A percentile compares a stretch with the other conserved stretches of the same genome.
phyloP scores from a whole-genome alignment of 2,113 vertebrate genomes.

The Charadrius vociferus region DNA sequence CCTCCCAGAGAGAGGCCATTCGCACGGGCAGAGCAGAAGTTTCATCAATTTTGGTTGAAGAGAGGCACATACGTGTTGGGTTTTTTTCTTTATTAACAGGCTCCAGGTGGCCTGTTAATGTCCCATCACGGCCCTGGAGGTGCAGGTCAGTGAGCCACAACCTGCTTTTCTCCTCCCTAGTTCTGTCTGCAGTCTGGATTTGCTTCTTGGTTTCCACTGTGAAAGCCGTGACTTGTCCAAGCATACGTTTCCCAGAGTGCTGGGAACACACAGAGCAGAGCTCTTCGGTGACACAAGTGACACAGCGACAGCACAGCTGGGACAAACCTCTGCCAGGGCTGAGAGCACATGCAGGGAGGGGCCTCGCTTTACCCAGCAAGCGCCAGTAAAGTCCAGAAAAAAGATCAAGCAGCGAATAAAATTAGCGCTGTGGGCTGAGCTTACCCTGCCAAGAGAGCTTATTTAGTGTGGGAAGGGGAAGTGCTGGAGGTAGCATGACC shows the following conservation, averaged over 20 bases:
- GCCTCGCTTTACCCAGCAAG: not conserved
- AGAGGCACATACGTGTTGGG: not conserved
- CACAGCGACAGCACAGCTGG: not conserved
- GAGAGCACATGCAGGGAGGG: not conserved
- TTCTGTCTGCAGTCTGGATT: not conserved
- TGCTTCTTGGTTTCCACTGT: not conserved
- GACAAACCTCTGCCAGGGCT: not conserved
- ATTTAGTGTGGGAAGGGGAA: constrained; percentile 22
- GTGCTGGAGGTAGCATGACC: not conserved
- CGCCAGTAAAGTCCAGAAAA: not conserved
- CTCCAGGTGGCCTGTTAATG: not conserved
- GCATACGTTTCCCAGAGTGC: accelerated
- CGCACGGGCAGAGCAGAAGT: not conserved
- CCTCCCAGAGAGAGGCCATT: not conserved
- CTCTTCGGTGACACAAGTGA: not conserved
- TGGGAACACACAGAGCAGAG: not conserved
- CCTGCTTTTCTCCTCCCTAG: not conserved
- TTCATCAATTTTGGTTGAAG: not conserved
- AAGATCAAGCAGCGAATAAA: not conserved
- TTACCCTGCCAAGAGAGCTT: not conserved
- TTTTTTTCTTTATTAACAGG: not conserved
- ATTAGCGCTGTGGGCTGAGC: not conserved
- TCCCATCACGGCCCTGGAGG: not conserved
- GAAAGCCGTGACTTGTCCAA: not conserved
- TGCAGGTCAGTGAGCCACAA: not conserved